Evolutionary conservation across 2,113 vertebrate genomes (phyloP).

Genomic region (Edolisoma coerulescens): DNA sequence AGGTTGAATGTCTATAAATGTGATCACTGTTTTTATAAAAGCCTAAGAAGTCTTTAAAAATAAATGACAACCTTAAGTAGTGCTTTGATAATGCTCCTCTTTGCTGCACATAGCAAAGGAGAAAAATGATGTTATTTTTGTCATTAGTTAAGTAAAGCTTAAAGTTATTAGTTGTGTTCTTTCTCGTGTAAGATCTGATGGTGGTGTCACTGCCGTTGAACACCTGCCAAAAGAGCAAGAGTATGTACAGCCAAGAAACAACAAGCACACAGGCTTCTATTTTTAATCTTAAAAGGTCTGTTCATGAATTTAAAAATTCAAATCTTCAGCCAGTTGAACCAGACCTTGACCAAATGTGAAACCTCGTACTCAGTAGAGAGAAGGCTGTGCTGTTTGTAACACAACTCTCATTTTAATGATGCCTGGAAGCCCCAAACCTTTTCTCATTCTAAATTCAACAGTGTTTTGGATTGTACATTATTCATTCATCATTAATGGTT

Average conservation of each 20-base stretch:
- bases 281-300: background rate
- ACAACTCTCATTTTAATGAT: background rate
- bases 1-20: background rate
- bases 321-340: background rate
- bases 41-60: background rate
- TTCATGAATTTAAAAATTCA: background rate
- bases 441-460: background rate
- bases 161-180: background rate
- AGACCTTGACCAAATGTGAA: background rate
- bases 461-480: background rate
- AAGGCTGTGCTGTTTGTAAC: background rate
- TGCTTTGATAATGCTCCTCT: background rate
- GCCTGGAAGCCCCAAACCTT: background rate
- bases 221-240: background rate
- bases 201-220: background rate
- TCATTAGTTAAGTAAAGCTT: background rate
- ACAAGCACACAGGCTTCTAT: background rate
- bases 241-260: background rate
- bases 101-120: background rate
- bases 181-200: background rate
- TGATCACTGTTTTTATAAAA: background rate
- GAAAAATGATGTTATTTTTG: background rate
- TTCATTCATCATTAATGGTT: background rate
- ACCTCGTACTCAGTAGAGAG: background rate
- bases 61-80: background rate